A percentile compares a stretch with the other conserved stretches of the same genome.
phyloP scores from a whole-genome alignment of 2,797 vertebrate genomes.

The Chaenodraco wilsoni region DNA sequence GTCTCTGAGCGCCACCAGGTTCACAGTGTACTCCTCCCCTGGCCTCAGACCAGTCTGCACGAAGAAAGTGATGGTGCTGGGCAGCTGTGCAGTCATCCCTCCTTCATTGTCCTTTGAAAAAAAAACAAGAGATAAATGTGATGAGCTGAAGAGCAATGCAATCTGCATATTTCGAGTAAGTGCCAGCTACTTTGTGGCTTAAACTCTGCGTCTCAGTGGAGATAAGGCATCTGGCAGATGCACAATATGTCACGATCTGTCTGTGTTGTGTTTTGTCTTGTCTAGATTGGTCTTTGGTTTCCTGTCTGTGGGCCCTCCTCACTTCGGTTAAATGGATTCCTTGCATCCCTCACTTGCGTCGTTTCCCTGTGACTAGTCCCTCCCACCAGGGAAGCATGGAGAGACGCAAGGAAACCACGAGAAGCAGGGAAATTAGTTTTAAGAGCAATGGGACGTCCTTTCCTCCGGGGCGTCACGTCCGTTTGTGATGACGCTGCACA shows the following conservation, averaged over 20 bases:
- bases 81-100: slow-evolving; percentile 95
- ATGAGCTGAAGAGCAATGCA: slow-evolving; percentile 4
- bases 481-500: too few species aligned
- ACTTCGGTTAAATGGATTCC: too few species aligned
- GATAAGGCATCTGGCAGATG: slow-evolving; percentile 12
- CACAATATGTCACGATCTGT: neutral
- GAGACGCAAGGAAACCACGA: too few species aligned
- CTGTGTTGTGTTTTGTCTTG: too few species aligned
- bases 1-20: slow-evolving; percentile 92
- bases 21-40: slow-evolving; percentile 95
- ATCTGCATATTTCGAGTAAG: slow-evolving; percentile 34
- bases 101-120: slow-evolving; percentile 92
- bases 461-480: too few species aligned
- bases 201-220: slow-evolving; percentile 6
- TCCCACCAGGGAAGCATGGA: too few species aligned
- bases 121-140: slow-evolving; percentile 8
- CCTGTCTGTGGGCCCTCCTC: too few species aligned
- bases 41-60: slow-evolving; percentile 95
- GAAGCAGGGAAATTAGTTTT: too few species aligned
- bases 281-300: too few species aligned
- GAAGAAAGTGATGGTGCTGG: slow-evolving; percentile 94
- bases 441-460: too few species aligned
- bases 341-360: too few species aligned
- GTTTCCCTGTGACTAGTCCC: too few species aligned
- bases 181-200: slow-evolving; percentile 12